Evolutionary conservation across 2,888 invertebrate genomes (phyloP), one percentile per base, ranked within the genome.

Genomic region (Amphipyra berbera): DNA sequence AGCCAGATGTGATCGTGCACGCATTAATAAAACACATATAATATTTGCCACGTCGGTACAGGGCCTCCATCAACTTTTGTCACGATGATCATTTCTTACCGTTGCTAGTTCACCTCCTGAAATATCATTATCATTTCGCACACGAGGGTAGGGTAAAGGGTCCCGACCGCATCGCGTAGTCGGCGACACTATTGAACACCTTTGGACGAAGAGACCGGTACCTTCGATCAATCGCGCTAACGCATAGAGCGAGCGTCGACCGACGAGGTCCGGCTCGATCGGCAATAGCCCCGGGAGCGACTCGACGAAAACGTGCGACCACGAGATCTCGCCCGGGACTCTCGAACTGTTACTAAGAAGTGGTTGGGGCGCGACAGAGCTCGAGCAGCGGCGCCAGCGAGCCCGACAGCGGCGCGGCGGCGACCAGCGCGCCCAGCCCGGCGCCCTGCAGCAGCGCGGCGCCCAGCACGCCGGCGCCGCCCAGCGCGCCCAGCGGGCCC

Each of bases 301-400:
- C 59, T 73, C 74, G 74, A 44, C 57, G 57, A 47, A 54, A 68
- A 50, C 58, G 61, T 59, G 50, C 60, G 49, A 69, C 55, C 67
- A 53, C 41, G 70, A 62, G 69, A 49, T 53, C 68, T 53, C 68
- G 56, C 68, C 57, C 54, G 70, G 62, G 74, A 44, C 41, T 7
- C n/a, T 49, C 63, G 73, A 68, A 73, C 37, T 62, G 59, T 79
- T 81, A 84, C 82, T 88, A 88, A 91, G 90, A 83, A 81, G 84
- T 85, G 82, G 85, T 84, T 79, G 81, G 76, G 82, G 87, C 87
- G 88, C 88, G 84, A 88, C 89, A 91, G 91, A 91, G 86, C 84
- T 78, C 91, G 82, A 86, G 89, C 60, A 70, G 54, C 61, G 45
- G 53, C 54, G 9, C 69, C 55, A 30, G 62, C 56, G 77, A 76